phyloP scores from a whole-genome alignment of 2,797 vertebrate species.

The Erethizon dorsatum region DNA sequence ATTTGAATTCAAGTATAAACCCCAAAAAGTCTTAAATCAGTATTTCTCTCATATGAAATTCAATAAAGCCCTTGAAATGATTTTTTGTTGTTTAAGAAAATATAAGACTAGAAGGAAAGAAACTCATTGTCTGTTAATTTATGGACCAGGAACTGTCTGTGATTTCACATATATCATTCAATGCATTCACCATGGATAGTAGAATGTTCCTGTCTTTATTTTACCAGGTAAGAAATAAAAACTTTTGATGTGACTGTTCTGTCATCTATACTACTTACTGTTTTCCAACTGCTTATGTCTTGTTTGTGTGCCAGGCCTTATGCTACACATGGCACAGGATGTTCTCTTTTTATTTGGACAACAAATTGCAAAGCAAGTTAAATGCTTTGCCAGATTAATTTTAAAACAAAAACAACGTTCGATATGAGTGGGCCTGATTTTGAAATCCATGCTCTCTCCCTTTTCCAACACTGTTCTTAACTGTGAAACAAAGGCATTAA shows the following conservation, averaged over 20 bases:
- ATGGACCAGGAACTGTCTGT: neutral
- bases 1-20: neutral
- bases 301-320: neutral
- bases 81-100: neutral
- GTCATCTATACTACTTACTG: neutral
- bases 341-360: neutral
- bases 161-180: neutral
- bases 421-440: neutral
- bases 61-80: neutral
- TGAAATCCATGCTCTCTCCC: neutral
- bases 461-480: neutral
- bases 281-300: neutral
- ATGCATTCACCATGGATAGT: neutral
- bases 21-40: neutral
- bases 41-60: neutral
- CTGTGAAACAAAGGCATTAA: neutral
- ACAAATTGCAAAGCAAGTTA: neutral
- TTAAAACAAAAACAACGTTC: neutral
- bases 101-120: neutral
- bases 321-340: neutral
- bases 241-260: too few relatives aligned
- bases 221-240: neutral
- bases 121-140: neutral
- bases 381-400: neutral
- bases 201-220: neutral